Evolutionary conservation across 2,888 invertebrate genomes (phyloP).

Genomic region (Cabera pusaria): DNA sequence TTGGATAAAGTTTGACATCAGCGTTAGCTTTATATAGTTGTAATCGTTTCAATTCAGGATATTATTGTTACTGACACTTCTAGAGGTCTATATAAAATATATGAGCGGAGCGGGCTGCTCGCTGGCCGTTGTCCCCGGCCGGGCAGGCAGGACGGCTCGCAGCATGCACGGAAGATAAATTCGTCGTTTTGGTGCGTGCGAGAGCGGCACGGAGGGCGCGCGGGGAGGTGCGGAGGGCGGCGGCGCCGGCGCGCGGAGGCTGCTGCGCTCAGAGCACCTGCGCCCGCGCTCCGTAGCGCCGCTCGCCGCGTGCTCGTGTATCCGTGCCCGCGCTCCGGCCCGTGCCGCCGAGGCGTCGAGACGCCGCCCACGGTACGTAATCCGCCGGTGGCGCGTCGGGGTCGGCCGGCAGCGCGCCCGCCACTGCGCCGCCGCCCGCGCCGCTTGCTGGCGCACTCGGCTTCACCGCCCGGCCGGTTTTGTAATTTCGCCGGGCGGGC

Average conservation of each 20-base stretch:
- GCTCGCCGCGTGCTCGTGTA: conserved; percentile 76
- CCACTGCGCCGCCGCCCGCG: conserved; percentile 67
- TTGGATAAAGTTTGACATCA: too few species aligned
- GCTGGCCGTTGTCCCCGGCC: conserved; percentile 69
- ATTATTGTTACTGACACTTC: too few species aligned
- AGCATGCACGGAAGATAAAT: conserved; percentile 80
- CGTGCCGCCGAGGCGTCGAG: conserved; percentile 69
- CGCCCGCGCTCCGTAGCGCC: conserved; percentile 85
- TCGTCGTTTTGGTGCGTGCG: conserved; percentile 80
- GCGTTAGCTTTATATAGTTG: too few species aligned
- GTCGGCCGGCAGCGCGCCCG: conserved; percentile 78
- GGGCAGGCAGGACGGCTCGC: conserved; percentile 58
- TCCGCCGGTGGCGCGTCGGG: conserved; percentile 74
- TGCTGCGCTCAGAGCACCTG: conserved; percentile 89
- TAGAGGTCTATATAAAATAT: too few species aligned
- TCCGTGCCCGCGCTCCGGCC: conserved; percentile 68
- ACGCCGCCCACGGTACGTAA: conserved; percentile 79
- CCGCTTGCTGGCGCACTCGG: conserved; percentile 61
- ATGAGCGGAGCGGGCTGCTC: conserved; percentile 31
- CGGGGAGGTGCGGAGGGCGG: conserved; percentile 79
- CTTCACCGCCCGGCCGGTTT: conserved; percentile 75
- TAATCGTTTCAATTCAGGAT: too few species aligned
- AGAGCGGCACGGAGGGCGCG: conserved; percentile 60
- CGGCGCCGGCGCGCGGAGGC: conserved; percentile 84
- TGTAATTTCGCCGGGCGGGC: conserved; percentile 78